Conservation (phyloP, 2,888 invertebrate genomes). For the Cactoblastis cactorum region DNA sequence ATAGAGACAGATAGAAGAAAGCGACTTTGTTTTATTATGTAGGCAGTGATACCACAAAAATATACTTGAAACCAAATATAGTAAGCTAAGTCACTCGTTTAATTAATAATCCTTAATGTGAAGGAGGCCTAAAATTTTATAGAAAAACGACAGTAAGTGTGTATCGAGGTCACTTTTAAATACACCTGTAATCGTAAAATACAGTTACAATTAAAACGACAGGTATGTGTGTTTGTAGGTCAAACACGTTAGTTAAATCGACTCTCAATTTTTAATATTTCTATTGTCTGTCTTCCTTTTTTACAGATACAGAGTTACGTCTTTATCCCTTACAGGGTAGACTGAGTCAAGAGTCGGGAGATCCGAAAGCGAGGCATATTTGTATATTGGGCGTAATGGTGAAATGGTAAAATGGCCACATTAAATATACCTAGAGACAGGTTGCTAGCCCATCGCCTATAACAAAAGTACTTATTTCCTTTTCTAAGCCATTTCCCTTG, state of each 20-base stretch:
- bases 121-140: not conserved
- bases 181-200: not conserved
- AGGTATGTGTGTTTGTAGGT: constrained; percentile 1
- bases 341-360: no score
- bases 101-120: not conserved
- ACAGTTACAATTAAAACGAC: constrained; percentile 6
- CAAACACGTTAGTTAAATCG: not conserved
- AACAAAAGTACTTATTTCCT: no score
- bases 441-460: no score
- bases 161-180: not conserved
- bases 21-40: not conserved
- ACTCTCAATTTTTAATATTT: constrained; percentile 2
- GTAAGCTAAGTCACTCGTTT: not conserved
- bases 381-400: no score
- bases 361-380: no score
- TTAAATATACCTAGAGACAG: no score
- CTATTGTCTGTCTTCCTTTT: constrained; percentile 2
- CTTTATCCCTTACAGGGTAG: no score
- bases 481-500: no score
- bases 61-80: no score
- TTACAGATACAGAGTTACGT: no score
- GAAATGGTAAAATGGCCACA: no score
- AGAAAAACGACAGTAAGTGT: not conserved
- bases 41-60: no score
- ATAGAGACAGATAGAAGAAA: not conserved